Evolutionary conservation across 2,888 invertebrate species (phyloP), one percentile per base, ranked within the genome.

Genomic region (Meta bourneti): DNA sequence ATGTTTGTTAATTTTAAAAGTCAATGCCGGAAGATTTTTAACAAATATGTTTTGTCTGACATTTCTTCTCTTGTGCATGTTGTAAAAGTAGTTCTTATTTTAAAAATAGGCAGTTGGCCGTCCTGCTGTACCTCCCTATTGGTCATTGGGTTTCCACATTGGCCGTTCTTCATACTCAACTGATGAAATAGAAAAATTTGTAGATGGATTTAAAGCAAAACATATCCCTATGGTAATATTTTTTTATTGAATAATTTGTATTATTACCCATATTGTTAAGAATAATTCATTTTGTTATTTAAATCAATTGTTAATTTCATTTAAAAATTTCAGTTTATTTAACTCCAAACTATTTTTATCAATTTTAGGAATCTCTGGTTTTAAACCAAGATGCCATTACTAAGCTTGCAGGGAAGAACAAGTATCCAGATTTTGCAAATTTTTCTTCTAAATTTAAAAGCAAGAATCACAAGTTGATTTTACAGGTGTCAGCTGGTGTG

Each of bases 111-210:
- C 92, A 16, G 71, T 93, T n/a, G 93, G 93, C 1, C 51, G 78
- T 11, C 84, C 93, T 13, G 72, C 79, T 19, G 93, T 94, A 75
- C 94, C 95, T 34, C 95, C 95, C 0, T 94, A 94, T 89, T 96
- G 96, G 95, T 94, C 94, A 0, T 93, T 96, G 11, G 95, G 95
- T 20, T 94, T 95, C 8, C 95, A 96, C 93, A 94, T 95, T 51
- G 96, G 96, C 94, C 94, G 95, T 94, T 94, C 94, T 75, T 81
- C 92, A 7, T 83, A 82, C 7, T 90, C 94, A 5, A 90, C 93
- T 5, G 90, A 93, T 7, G 93, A 95, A 13, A 61, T 95, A 9
- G 83, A 94, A 8, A 94, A 95, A 51, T 94, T 11, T 20, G 91
- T 71, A 91, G 86, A 61, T 93, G 92, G 79, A 48, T 85, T 93